A percentile compares a stretch with the other conserved stretches of the same genome.
Evolutionary conservation across 2,797 vertebrate species (phyloP).

Genomic region (Pseudopleuronectes americanus): DNA sequence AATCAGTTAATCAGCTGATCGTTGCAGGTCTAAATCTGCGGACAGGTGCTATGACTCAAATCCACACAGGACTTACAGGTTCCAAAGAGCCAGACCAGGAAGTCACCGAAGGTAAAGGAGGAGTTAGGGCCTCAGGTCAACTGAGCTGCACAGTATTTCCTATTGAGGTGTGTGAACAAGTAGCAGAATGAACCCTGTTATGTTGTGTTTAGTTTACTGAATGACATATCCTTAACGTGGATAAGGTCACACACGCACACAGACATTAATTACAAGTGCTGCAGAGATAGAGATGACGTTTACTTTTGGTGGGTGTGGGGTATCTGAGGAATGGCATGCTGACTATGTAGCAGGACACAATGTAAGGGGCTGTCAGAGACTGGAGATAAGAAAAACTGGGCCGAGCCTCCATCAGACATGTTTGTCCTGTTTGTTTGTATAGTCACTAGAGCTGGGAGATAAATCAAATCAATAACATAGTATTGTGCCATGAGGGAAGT

Average conservation of each 20-base stretch:
- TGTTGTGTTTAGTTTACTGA: neutral
- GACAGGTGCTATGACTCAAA: neutral
- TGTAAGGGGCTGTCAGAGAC: constrained; percentile 35
- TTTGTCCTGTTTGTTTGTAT: constrained; percentile 27
- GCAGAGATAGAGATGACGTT: constrained; percentile 27
- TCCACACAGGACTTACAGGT: neutral
- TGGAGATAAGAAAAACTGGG: constrained; percentile 30
- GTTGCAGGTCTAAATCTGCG: too few relatives aligned
- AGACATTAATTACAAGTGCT: neutral
- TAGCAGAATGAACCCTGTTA: too few relatives aligned
- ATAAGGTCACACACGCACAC: too few relatives aligned
- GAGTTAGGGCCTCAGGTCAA: neutral
- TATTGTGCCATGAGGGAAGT: neutral
- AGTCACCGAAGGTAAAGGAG: neutral
- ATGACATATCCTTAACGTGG: neutral
- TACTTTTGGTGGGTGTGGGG: constrained; percentile 48
- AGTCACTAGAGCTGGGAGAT: neutral
- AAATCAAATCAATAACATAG: too few relatives aligned
- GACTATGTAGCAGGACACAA: constrained; percentile 53
- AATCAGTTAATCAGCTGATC: neutral
- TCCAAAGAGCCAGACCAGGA: neutral
- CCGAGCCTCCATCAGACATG: constrained; percentile 7
- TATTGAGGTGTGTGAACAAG: neutral
- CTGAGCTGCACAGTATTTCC: neutral
- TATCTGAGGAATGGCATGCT: constrained; percentile 56